phyloP scores from a whole-genome alignment of 2,113 vertebrate genomes.

The Craseonycteris thonglongyai region DNA sequence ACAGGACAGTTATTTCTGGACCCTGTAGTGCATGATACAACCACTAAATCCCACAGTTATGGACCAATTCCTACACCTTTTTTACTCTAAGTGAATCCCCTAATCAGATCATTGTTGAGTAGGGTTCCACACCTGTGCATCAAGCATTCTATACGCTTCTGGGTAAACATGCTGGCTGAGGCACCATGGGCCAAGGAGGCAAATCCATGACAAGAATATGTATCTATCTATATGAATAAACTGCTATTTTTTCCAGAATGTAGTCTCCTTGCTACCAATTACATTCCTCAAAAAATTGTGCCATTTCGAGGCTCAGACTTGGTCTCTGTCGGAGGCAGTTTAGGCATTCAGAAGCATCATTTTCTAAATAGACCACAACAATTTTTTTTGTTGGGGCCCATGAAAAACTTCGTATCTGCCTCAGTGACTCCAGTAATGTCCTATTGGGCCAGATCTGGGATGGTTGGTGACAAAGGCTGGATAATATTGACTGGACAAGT shows the following conservation, averaged over 20 bases:
- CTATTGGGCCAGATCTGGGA: not conserved
- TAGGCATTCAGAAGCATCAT: not conserved
- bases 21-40: not conserved
- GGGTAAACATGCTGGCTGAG: not conserved
- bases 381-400: not conserved
- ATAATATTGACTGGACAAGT: not conserved
- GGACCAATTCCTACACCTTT: no score
- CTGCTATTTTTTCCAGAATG: not conserved
- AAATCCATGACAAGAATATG: not conserved
- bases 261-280: not conserved
- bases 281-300: not conserved
- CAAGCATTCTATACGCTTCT: not conserved
- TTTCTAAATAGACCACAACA: not conserved
- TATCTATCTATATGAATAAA: not conserved
- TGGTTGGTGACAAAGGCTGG: not conserved
- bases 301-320: not conserved
- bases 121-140: not conserved
- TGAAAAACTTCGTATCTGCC: no score
- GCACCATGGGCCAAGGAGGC: fast-evolving
- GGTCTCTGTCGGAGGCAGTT: not conserved
- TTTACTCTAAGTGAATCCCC: no score
- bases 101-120: not conserved
- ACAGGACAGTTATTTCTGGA: not conserved
- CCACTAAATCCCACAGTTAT: no score
- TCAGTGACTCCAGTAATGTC: not conserved